Percentiles rank a stretch among this genome's conserved stretches.
phyloP scores from a whole-genome alignment of 2,113 vertebrate genomes.

The Pseudois nayaur region DNA sequence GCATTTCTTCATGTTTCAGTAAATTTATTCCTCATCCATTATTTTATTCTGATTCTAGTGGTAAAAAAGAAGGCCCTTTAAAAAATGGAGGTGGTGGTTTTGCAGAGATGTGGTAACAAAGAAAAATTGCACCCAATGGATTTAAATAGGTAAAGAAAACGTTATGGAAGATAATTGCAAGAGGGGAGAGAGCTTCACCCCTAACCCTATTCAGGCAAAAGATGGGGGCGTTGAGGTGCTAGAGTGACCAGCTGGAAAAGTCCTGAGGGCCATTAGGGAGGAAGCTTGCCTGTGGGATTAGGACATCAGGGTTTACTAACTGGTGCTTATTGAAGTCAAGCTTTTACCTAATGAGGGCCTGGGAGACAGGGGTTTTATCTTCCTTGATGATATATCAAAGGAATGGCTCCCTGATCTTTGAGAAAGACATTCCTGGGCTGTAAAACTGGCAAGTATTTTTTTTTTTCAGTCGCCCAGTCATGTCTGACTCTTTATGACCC shows the following conservation, averaged over 20 bases:
- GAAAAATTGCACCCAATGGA: not conserved
- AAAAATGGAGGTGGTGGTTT: not conserved
- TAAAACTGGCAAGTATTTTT: not conserved
- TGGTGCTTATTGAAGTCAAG: not conserved
- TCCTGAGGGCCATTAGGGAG: not conserved
- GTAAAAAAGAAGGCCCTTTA: not conserved
- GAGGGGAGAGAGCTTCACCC: not conserved
- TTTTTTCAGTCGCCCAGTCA: rapidly evolving
- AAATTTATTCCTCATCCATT: not conserved
- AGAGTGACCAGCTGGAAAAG: not conserved
- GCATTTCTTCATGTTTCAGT: not conserved
- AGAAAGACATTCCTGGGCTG: not conserved
- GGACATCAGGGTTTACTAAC: not conserved
- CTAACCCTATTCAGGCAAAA: not conserved
- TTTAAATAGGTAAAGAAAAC: not conserved
- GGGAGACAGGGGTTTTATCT: not conserved
- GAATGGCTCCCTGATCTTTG: not conserved
- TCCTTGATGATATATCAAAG: not conserved
- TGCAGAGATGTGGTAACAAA: not conserved
- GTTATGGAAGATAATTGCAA: not conserved
- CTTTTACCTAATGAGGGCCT: not conserved
- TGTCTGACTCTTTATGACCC: not conserved
- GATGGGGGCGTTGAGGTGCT: not conserved
- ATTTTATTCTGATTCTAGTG: not conserved
- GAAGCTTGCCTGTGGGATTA: not conserved